These are phyloP conservation scores for Prosapia bicincta DNA, from an alignment of 2,888 invertebrate genomes.

Conservation along the genomic window DNA sequence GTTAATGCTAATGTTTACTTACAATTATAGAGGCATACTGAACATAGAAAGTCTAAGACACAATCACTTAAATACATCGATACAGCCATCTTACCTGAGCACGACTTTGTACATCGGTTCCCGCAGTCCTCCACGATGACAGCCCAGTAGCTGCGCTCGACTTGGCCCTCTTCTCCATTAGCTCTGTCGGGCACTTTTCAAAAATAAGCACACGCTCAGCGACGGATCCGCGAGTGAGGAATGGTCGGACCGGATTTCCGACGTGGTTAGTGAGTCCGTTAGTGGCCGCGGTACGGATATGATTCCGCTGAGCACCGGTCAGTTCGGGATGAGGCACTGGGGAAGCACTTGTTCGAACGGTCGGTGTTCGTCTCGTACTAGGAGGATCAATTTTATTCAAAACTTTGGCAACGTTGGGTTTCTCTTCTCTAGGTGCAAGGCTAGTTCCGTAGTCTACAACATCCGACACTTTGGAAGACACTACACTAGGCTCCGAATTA, in stretches of 20 bases:
- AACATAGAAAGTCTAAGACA: too few species aligned
- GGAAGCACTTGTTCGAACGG: conserved; percentile 37
- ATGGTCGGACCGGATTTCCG: conserved; percentile 71
- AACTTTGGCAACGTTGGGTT: background rate
- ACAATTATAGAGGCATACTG: too few species aligned
- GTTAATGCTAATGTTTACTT: too few species aligned
- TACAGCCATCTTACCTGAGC: conserved; percentile 49
- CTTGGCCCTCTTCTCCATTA: conserved; percentile 61
- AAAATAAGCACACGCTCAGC: conserved; percentile 88
- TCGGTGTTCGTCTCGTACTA: conserved; percentile 11
- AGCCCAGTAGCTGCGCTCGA: conserved; percentile 49
- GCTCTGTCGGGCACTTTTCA: conserved; percentile 82
- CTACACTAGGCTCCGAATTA: background rate
- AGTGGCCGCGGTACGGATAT: conserved; percentile 45
- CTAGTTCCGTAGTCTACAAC: conserved; percentile 2
- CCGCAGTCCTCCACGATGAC: conserved; percentile 46
- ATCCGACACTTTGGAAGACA: conserved; percentile 1
- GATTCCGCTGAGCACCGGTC: conserved; percentile 49
- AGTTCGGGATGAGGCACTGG: conserved; percentile 65
- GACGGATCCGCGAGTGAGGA: conserved; percentile 84
- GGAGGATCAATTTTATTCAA: background rate
- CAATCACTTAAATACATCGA: too few species aligned
- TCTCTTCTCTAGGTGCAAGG: background rate
- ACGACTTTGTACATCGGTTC: conserved; percentile 49
- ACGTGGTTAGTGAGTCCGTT: conserved; percentile 14